Base-by-base conservation (phyloP, 2,888 invertebrate genomes). In the Drosophila trichaetosa region DNA sequence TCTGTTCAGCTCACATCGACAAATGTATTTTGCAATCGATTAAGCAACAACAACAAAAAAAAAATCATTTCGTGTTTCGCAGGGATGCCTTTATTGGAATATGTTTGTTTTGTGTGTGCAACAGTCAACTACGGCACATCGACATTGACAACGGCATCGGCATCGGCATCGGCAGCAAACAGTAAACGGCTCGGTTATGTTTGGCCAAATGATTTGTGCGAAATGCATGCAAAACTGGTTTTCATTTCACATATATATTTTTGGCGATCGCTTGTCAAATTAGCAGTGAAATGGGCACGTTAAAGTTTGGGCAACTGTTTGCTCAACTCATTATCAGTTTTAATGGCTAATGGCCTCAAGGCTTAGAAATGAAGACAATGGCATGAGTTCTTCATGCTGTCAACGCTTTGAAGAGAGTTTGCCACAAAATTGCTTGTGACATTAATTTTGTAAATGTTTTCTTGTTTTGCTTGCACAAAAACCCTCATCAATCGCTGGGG, bases 391-490 rank as follows among this genome's bases (percentile, higher is more conserved):
- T 38, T 64, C 11, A 18, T 57, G 31, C 54, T 57, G 38, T 62
- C 52, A 42, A 75, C 56, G 24, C 36, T 60, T 48, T 62, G 58
- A 56, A 52, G 57, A 42, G 49, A 46, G 42, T 46, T 24, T 46
- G 24, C 46, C 69, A 71, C 68, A 56, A 80, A 77, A 82, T 76
- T 69, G 70, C 63, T 79, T n/a, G 76, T 73, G 80, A 82, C 79
- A 82, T 89, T 81, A 65, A 84, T 89, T 89, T 89, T 51, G 63
- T 64, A 79, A 87, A 76, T 85, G 82, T 74, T 75, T 69, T 58
- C 57, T 61, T 38, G 36, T 52, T 52, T 57, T 31, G 38, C 29
- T 24, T 46, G 24, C 33, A 29, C 38, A 24, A 64, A 76, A 76
- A 79, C 87, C 84, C 79, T 73, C 73, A 74, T 81, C 83, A 88